Conservation (phyloP, 2,888 invertebrate species). For the Flexamia atlantica region DNA sequence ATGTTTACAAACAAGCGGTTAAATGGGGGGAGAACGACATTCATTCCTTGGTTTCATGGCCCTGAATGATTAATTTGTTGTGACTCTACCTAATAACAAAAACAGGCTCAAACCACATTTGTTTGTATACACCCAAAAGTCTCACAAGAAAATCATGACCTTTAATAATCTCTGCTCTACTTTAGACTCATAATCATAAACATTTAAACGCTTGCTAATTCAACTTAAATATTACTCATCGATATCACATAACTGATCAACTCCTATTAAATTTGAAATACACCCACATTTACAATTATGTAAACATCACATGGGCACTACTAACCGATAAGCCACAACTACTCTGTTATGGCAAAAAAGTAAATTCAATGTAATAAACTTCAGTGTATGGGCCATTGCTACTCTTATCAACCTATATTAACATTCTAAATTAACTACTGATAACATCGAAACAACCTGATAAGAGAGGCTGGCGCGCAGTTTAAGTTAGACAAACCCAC, state of each 20-base stretch:
- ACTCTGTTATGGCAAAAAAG: not conserved
- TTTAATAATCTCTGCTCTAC: too few relatives aligned
- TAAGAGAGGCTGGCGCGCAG: slow-evolving; percentile 16
- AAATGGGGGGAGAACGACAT: too few relatives aligned
- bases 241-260: not conserved
- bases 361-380: not conserved
- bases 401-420: not conserved
- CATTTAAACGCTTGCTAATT: too few relatives aligned
- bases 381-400: not conserved
- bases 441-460: not conserved
- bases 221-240: not conserved
- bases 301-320: not conserved
- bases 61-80: too few relatives aligned
- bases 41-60: too few relatives aligned
- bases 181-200: too few relatives aligned
- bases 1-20: too few relatives aligned
- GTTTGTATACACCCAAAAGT: too few relatives aligned
- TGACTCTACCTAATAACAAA: too few relatives aligned
- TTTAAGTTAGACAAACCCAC: not conserved
- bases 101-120: too few relatives aligned
- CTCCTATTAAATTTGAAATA: not conserved
- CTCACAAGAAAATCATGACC: too few relatives aligned
- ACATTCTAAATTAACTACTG: not conserved
- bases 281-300: slow-evolving; percentile 12
- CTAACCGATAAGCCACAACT: not conserved